A percentile compares a stretch with the other conserved stretches of the same genome.
Evolutionary conservation across 2,888 invertebrate genomes (phyloP).

Genomic region (Drosophila koepferae): DNA sequence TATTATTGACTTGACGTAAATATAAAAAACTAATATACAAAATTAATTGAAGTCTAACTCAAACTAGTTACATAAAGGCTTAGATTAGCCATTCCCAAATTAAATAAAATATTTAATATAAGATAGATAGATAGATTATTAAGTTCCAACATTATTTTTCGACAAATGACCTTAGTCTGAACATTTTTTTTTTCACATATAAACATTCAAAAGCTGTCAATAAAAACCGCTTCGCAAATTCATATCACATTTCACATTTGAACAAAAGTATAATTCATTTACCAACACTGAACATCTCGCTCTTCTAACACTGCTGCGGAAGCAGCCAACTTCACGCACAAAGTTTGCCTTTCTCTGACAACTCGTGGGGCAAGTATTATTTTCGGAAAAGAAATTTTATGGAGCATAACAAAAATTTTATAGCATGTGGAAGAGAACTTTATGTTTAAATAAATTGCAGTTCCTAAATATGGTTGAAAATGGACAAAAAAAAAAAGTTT

Average conservation of each 20-base stretch:
- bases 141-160: background rate
- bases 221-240: background rate
- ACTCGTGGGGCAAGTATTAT: slow-evolving; percentile 4
- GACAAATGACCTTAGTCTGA: no score
- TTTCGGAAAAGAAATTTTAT: background rate
- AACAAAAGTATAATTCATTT: background rate
- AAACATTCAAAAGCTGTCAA: background rate
- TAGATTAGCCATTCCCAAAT: no score
- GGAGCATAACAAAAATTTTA: slow-evolving; percentile 6
- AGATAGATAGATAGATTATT: no score
- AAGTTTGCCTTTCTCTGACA: background rate
- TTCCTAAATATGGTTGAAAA: slow-evolving; percentile 16
- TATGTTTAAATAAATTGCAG: slow-evolving; percentile 34
- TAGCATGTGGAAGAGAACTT: slow-evolving; percentile 3
- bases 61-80: background rate
- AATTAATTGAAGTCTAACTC: background rate
- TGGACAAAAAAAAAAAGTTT: slow-evolving; percentile 51
- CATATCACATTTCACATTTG: background rate
- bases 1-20: background rate
- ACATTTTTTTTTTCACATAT: no score
- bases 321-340: slow-evolving; percentile 31
- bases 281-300: slow-evolving; percentile 2
- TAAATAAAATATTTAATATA: no score
- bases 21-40: background rate
- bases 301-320: background rate